Evolutionary conservation across 2,888 invertebrate species (phyloP), one percentile per base, ranked within the genome.

Genomic region (Drosophila phalerata): DNA sequence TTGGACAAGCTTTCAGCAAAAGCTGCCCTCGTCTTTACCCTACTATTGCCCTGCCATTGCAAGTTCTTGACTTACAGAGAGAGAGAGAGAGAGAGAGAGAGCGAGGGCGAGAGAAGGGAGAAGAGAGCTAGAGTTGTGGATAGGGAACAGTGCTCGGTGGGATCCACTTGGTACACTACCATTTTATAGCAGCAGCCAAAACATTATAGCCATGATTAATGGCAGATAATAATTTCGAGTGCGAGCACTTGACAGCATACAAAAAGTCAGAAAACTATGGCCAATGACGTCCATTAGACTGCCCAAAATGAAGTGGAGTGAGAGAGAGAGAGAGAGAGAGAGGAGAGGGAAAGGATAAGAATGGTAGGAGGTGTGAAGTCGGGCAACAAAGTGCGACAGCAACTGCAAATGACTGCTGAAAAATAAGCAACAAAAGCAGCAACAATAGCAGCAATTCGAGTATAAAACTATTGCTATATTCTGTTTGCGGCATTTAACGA

Each of bases 161-260:
- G 45, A 64, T 78, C 84, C 89, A 84, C 73, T 84, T 78, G 84
- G 79, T 87, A 69, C 68, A 79, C 73, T 87, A 75, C 71, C 85
- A 79, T 79, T 89, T 85, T 85, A 85, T 85, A 87, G 84, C 80
- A 76, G 76, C 85, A 79, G 89, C 87, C 89, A 88, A 77, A 85
- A 89, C 84, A 85, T 85, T 85, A 91, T 88, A 88, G 88, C 90
- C 85, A 88, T 90, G 90, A 90, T 91, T 91, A 90, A 90, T 90
- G 91, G 85, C 83, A 86, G 90, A 88, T 90, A 91, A 90, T 85
- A 85, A 85, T 89, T 85, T 85, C 84, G 89, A 85, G 84, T 89
- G 84, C 84, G 88, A 85, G 84, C 89, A 85, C 84, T 85, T 85
- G 84, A 85, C 84, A 85, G 84, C 89, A 85, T 89, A 85, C 84